Evolutionary conservation across 2,888 invertebrate genomes (phyloP).

Genomic region (Phalera bucephala): DNA sequence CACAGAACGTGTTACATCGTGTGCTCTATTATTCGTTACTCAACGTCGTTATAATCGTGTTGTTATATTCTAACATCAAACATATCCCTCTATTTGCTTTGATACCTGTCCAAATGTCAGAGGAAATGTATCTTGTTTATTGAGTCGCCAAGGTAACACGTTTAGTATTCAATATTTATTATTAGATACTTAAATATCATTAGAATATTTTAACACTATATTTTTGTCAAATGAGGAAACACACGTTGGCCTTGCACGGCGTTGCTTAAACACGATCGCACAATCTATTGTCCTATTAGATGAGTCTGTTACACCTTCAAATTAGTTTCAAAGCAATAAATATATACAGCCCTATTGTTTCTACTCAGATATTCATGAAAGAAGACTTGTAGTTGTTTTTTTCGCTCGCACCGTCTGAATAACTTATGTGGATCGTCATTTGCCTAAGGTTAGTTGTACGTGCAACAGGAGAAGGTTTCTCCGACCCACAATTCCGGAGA

Average conservation of each 20-base stretch:
- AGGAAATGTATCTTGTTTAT: conserved; percentile 15
- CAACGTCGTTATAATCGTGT: conserved; percentile 1
- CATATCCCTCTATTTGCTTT: not conserved
- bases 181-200: conserved; percentile 5
- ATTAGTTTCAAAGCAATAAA: conserved; percentile 28
- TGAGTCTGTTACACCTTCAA: conserved; percentile 23
- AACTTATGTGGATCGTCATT: conserved; percentile 58
- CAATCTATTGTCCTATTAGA: conserved; percentile 21
- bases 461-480: conserved; percentile 39
- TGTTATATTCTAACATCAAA: not conserved
- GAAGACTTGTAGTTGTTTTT: conserved; percentile 53
- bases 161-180: conserved; percentile 19
- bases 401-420: conserved; percentile 58
- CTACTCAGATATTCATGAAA: conserved; percentile 57
- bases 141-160: conserved; percentile 21
- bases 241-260: conserved; percentile 38
- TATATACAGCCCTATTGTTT: conserved; percentile 35
- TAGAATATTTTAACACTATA: conserved; percentile 13
- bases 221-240: conserved; percentile 40
- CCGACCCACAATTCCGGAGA: conserved; percentile 50
- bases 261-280: conserved; percentile 31
- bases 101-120: conserved; percentile 20
- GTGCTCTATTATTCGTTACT: not conserved
- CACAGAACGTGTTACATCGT: not conserved
- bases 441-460: conserved; percentile 48